phyloP scores from a whole-genome alignment of 1,140 invertebrate genomes.

The Cyphomyrmex costatus region DNA sequence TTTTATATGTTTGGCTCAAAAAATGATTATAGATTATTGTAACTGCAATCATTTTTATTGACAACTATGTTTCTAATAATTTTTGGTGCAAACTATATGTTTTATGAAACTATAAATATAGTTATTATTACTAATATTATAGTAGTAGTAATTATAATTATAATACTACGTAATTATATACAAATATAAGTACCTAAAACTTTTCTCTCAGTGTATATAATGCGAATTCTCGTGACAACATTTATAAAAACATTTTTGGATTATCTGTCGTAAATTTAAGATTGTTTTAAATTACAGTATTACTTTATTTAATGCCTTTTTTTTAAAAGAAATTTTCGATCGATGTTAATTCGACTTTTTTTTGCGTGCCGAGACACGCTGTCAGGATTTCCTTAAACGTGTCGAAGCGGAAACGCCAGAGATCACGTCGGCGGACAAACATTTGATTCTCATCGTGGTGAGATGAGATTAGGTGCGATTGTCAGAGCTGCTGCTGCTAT shows the following conservation, averaged over 20 bases:
- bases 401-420: constrained; percentile 23
- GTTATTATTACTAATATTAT: too few species aligned
- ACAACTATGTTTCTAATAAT: too few species aligned
- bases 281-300: background rate
- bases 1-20: too few species aligned
- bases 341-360: background rate
- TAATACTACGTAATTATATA: too few species aligned
- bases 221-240: background rate
- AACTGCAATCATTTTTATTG: too few species aligned
- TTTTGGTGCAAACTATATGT: too few species aligned
- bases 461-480: constrained; percentile 71
- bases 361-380: background rate
- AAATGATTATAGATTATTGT: too few species aligned
- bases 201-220: background rate
- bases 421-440: constrained; percentile 64
- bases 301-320: background rate
- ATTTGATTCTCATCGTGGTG: constrained; percentile 46
- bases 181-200: too few species aligned
- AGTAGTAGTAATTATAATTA: too few species aligned
- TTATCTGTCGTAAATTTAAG: background rate
- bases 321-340: background rate
- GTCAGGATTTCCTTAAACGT: constrained; percentile 10
- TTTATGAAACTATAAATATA: too few species aligned
- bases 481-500: constrained; percentile 72
- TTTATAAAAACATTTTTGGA: background rate